Percentiles rank a stretch among this genome's conserved stretches.
These are phyloP conservation scores for Gryllus longicercus DNA, from an alignment of 2,888 invertebrate species.

Conservation along the genomic window DNA sequence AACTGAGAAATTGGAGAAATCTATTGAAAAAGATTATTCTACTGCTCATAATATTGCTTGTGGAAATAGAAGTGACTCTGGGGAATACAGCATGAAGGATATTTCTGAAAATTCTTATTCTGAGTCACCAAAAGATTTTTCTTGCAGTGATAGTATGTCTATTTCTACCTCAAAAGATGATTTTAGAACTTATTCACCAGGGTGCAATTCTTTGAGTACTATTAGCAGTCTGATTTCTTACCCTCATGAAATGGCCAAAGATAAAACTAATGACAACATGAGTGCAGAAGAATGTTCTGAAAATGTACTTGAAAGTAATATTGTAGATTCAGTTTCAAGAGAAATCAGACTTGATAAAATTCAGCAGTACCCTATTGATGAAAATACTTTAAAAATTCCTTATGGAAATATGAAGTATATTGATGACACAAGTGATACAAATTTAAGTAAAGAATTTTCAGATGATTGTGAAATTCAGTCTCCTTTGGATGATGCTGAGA, in stretches of 20 bases:
- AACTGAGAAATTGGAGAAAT: neutral
- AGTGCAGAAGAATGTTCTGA: neutral
- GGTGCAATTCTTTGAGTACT: neutral
- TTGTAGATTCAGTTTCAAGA: neutral
- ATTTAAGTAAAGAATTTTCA: conserved; percentile 9
- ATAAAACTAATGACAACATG: neutral
- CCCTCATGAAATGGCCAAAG: neutral
- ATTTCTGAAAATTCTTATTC: neutral
- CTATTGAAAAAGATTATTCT: neutral
- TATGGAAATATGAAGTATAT: conserved; percentile 1
- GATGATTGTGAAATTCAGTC: neutral
- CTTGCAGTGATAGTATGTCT: neutral
- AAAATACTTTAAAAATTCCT: conserved; percentile 1
- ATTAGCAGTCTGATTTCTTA: neutral
- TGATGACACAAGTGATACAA: neutral
- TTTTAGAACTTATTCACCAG: neutral
- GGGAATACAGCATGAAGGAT: neutral
- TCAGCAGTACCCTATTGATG: neutral
- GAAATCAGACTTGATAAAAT: neutral
- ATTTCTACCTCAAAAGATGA: neutral
- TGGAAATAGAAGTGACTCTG: neutral
- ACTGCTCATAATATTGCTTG: neutral
- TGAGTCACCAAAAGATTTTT: neutral
- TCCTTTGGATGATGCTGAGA: neutral
- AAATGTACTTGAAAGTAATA: neutral